These are phyloP conservation scores for Cerastoderma edule DNA, from an alignment of 2,888 invertebrate species.

Conservation along the genomic window DNA sequence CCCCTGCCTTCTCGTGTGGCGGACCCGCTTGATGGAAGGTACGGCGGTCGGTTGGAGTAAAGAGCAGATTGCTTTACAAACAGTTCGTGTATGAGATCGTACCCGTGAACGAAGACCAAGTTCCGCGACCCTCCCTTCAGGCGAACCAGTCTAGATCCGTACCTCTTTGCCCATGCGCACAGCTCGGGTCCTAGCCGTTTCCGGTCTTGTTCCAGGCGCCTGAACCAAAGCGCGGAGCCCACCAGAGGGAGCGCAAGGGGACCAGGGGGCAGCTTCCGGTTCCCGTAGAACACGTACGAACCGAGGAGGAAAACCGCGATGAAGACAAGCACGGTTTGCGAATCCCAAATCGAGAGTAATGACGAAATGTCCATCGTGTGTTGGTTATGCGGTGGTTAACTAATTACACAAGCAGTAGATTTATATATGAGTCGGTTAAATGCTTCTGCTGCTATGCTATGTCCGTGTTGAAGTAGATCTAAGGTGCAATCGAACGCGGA, in stretches of 20 bases:
- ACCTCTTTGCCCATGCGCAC: constrained; percentile 11
- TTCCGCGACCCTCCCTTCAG: constrained; percentile 1
- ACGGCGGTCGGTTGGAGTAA: constrained; percentile 32
- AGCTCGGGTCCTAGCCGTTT: constrained; percentile 22
- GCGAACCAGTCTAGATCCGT: constrained; percentile 22
- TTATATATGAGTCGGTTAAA: too few relatives aligned
- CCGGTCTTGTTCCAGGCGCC: neutral
- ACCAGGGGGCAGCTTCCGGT: constrained; percentile 24
- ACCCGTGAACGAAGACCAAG: constrained; percentile 32
- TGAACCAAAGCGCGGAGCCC: constrained; percentile 33
- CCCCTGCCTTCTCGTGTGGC: constrained; percentile 2
- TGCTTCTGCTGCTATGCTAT: too few relatives aligned
- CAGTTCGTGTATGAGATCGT: constrained; percentile 37
- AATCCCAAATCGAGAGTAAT: too few relatives aligned
- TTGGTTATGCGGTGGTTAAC: too few relatives aligned
- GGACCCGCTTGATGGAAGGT: neutral
- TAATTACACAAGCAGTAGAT: too few relatives aligned
- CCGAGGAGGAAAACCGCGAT: constrained; percentile 16
- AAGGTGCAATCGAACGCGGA: too few relatives aligned
- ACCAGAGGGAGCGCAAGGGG: constrained; percentile 31
- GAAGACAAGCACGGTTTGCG: constrained; percentile 20
- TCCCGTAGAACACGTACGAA: neutral
- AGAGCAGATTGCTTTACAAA: constrained; percentile 34
- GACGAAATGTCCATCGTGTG: too few relatives aligned
- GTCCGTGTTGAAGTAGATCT: too few relatives aligned